Conservation (phyloP, 1,140 invertebrate genomes). For the Diabrotica virgifera region DNA sequence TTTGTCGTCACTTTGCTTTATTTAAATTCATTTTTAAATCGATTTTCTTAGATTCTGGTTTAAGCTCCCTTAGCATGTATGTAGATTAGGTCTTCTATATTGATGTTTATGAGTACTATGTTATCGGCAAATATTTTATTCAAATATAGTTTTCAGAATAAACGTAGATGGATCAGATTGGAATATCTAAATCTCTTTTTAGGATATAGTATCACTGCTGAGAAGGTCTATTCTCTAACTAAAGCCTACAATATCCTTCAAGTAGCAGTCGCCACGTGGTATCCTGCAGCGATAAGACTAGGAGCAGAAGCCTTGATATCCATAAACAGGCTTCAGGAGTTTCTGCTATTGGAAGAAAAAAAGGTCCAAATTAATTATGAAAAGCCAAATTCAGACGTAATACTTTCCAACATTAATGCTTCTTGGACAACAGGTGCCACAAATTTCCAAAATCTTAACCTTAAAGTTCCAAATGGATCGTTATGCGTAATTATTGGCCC, state of each 20-base stretch:
- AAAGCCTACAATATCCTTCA: slow-evolving; percentile 67
- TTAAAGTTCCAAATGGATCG: slow-evolving; percentile 62
- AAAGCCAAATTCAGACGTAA: slow-evolving; percentile 45
- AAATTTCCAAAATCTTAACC: slow-evolving; percentile 61
- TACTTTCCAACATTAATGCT: slow-evolving; percentile 54
- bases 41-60: too few species aligned
- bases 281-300: slow-evolving; percentile 69
- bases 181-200: not conserved
- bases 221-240: slow-evolving; percentile 68
- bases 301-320: slow-evolving; percentile 66
- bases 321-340: slow-evolving; percentile 62
- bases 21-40: too few species aligned
- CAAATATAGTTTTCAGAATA: too few species aligned
- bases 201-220: slow-evolving; percentile 65
- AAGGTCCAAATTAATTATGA: slow-evolving; percentile 38
- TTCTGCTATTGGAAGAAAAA: slow-evolving; percentile 61
- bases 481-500: slow-evolving; percentile 73
- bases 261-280: slow-evolving; percentile 62
- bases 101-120: too few species aligned
- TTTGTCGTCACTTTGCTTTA: too few species aligned
- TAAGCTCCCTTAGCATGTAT: too few species aligned
- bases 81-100: too few species aligned
- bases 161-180: too few species aligned
- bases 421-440: slow-evolving; percentile 58
- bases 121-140: too few species aligned